Conservation (phyloP, 2,113 vertebrate species). For the Pseudorhombus dupliciocellatus region DNA sequence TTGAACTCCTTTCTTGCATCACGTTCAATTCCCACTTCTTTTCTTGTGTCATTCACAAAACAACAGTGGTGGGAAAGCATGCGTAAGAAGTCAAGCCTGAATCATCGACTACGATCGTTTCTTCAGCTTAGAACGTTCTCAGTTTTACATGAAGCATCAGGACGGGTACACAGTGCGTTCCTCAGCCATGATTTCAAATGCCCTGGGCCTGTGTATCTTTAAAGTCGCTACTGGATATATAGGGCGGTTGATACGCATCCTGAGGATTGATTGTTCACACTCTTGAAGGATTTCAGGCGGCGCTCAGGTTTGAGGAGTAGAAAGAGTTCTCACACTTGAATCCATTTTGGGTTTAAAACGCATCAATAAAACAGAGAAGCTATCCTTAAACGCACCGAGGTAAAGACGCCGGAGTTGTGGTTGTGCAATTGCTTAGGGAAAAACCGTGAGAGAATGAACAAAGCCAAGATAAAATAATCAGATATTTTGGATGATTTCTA, state of each 20-base stretch:
- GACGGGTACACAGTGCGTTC: background rate
- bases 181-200: background rate
- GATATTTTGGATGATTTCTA: too few relatives aligned
- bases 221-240: background rate
- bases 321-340: slow-evolving; percentile 15
- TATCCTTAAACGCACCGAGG: background rate
- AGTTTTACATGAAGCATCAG: background rate
- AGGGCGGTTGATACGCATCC: background rate
- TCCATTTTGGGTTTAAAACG: background rate
- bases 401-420: background rate
- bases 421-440: too few relatives aligned
- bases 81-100: background rate
- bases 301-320: background rate
- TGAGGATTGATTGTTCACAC: background rate
- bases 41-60: background rate
- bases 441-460: too few relatives aligned
- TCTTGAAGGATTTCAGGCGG: background rate
- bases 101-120: background rate
- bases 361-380: background rate
- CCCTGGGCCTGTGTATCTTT: background rate
- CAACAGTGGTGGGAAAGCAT: background rate
- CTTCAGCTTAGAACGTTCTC: background rate
- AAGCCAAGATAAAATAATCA: too few relatives aligned
- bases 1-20: slow-evolving; percentile 9
- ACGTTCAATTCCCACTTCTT: background rate